phyloP scores from a whole-genome alignment of 2,113 vertebrate genomes.

The Acanthisitta chloris region DNA sequence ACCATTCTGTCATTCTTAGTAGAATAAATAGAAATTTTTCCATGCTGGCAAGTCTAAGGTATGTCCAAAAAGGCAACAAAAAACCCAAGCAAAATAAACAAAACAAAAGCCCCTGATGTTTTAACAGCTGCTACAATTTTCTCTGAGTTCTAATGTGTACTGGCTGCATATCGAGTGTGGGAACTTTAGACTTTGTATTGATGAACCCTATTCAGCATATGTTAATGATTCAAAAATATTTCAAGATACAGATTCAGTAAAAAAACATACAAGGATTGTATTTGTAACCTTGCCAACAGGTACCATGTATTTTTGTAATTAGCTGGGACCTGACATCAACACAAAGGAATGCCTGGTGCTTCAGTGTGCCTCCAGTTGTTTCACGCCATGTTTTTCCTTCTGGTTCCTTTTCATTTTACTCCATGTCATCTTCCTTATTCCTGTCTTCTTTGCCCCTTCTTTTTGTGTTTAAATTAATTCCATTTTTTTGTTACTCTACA shows the following conservation, averaged over 20 bases:
- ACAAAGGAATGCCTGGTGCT: neutral
- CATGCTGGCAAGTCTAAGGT: neutral
- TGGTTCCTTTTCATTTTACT: neutral
- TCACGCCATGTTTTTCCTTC: neutral
- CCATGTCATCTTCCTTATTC: neutral
- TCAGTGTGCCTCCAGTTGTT: neutral
- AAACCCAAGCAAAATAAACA: neutral
- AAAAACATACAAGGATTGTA: neutral
- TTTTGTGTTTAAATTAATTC: neutral
- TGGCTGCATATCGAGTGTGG: neutral
- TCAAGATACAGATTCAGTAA: neutral
- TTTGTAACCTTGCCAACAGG: neutral
- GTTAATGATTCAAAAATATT: neutral
- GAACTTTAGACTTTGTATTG: neutral
- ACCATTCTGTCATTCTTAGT: too few species aligned
- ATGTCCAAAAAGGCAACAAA: neutral
- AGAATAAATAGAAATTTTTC: neutral
- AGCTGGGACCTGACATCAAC: slow-evolving; percentile 2
- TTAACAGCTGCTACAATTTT: neutral
- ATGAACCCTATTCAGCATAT: neutral
- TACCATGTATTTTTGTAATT: neutral
- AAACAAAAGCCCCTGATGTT: neutral
- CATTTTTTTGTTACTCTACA: neutral
- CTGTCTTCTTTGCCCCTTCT: neutral
- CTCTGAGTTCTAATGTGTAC: neutral